phyloP scores from a whole-genome alignment of 1,140 invertebrate species.

The Odontomachus brunneus region DNA sequence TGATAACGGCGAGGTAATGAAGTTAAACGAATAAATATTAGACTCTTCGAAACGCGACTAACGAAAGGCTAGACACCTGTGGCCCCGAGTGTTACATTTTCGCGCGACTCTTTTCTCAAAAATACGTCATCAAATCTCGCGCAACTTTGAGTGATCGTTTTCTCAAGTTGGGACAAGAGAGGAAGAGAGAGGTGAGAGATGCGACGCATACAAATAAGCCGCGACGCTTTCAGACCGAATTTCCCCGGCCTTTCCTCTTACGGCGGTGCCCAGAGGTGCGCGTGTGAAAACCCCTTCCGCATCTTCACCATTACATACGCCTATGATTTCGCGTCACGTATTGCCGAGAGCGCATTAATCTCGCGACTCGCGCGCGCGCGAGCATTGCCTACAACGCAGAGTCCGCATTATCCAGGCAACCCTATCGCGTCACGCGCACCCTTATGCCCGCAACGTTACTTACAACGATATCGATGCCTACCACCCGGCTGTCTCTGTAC shows the following conservation, averaged over 20 bases:
- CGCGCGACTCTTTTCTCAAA: no score
- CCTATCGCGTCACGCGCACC: conserved; percentile 41
- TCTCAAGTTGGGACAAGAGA: no score
- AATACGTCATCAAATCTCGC: no score
- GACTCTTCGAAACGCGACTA: background rate
- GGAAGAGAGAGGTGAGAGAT: no score
- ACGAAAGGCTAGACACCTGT: background rate
- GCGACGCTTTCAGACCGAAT: no score
- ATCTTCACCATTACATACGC: background rate
- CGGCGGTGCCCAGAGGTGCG: no score
- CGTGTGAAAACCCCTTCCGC: background rate
- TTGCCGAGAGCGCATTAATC: conserved; percentile 30
- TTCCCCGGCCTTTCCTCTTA: no score
- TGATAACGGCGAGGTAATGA: background rate
- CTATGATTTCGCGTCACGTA: background rate
- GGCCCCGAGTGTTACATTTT: no score
- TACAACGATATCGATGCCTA: conserved; percentile 46
- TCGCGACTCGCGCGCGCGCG: conserved; percentile 13
- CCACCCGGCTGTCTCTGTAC: background rate
- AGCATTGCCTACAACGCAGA: conserved; percentile 27
- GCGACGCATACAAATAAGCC: no score
- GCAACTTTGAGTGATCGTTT: no score
- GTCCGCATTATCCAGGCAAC: conserved; percentile 34
- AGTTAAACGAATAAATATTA: background rate
- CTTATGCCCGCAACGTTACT: conserved; percentile 44